These are phyloP conservation scores for Philonicus albiceps DNA, from an alignment of 2,888 invertebrate genomes.

Conservation along the genomic window DNA sequence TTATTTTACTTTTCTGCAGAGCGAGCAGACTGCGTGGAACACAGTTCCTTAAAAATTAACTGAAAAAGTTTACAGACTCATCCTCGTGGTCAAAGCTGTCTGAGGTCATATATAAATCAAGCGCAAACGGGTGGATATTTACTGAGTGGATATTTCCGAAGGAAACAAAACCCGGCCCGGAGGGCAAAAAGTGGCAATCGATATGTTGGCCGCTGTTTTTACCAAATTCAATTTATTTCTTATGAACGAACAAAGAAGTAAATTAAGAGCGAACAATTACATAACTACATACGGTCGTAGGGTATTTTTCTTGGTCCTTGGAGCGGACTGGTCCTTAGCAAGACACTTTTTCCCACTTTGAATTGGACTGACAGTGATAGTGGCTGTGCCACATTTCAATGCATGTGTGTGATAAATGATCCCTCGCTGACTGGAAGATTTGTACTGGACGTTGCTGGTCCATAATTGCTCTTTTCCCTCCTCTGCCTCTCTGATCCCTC, in stretches of 20 bases:
- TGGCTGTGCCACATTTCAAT: constrained; percentile 37
- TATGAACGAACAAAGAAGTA: constrained; percentile 40
- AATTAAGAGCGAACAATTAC: constrained; percentile 41
- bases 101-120: constrained; percentile 18
- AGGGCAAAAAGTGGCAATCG: constrained; percentile 30
- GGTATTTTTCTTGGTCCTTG: background rate
- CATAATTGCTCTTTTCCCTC: constrained; percentile 35
- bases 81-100: background rate
- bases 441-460: constrained; percentile 33
- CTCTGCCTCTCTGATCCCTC: background rate
- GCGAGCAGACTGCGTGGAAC: background rate
- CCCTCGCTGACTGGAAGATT: constrained; percentile 34
- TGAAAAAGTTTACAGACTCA: background rate
- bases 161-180: background rate
- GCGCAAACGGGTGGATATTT: background rate
- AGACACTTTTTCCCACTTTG: constrained; percentile 18
- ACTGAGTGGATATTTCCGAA: constrained; percentile 21
- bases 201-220: constrained; percentile 39
- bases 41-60: background rate
- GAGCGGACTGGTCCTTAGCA: background rate
- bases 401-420: constrained; percentile 41
- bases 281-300: constrained; percentile 10
- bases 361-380: constrained; percentile 33
- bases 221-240: constrained; percentile 40
- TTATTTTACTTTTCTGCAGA: background rate